Evolutionary conservation across 2,113 vertebrate genomes (phyloP).

Genomic region (Lucifuga dentata): DNA sequence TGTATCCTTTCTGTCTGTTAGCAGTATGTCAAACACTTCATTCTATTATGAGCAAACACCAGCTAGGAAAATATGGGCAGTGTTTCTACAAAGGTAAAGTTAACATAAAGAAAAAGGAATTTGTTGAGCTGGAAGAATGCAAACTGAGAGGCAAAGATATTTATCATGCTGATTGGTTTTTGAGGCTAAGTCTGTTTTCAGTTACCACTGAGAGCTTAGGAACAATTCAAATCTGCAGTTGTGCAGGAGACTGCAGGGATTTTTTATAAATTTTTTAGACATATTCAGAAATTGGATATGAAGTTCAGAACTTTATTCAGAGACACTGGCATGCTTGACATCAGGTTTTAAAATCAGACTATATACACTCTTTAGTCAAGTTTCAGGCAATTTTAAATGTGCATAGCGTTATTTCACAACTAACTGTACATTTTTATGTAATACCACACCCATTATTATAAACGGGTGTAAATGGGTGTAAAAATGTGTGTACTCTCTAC

Average conservation of each 20-base stretch:
- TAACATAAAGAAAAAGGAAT: conserved; percentile 21
- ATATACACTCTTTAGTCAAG: too few species aligned
- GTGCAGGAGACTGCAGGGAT: conserved; percentile 36
- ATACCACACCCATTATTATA: not conserved
- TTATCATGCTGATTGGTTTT: conserved; percentile 30
- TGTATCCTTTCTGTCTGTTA: conserved; percentile 16
- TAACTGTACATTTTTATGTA: not conserved
- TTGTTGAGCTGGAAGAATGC: conserved; percentile 17
- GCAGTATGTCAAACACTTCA: conserved; percentile 13
- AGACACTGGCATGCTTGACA: not conserved
- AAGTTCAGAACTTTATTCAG: conserved; percentile 8
- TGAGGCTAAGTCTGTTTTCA: conserved; percentile 61
- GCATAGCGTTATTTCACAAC: too few species aligned
- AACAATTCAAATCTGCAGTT: conserved; percentile 37
- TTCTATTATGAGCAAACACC: conserved; percentile 4
- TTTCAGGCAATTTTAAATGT: too few species aligned
- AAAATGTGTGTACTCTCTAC: not conserved
- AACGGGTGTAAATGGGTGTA: too few species aligned
- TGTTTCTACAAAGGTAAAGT: not conserved
- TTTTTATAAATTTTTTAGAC: not conserved
- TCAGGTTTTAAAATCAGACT: too few species aligned
- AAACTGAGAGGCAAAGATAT: conserved; percentile 33
- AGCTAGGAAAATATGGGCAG: not conserved
- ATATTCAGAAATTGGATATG: conserved; percentile 6
- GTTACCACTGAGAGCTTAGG: conserved; percentile 52